Percentiles rank a stretch among this genome's conserved stretches.
These are phyloP conservation scores for Leptinotarsa undecemlineata DNA, from an alignment of 1,140 invertebrate species.

Conservation along the genomic window DNA sequence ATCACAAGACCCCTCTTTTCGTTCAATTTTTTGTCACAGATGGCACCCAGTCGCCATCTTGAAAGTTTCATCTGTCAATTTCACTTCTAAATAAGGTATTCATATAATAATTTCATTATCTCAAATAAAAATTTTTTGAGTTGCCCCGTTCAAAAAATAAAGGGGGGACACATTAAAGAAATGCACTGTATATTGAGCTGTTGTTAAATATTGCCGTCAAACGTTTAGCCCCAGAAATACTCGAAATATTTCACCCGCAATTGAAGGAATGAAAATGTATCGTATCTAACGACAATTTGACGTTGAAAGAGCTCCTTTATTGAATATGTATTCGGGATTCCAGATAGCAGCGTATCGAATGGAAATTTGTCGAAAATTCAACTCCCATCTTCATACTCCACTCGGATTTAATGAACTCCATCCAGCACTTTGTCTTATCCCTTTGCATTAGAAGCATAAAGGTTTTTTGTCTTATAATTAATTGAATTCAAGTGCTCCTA, in stretches of 20 bases:
- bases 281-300: background rate
- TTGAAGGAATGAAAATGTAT: background rate
- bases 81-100: no score
- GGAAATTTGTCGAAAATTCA: background rate
- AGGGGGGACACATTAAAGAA: no score
- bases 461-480: background rate
- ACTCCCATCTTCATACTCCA: background rate
- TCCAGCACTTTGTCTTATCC: background rate
- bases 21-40: no score
- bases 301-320: background rate
- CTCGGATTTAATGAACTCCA: conserved; percentile 1
- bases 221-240: background rate
- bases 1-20: no score
- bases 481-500: conserved; percentile 6
- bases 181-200: no score
- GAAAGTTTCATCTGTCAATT: no score
- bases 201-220: no score
- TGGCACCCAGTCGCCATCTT: no score
- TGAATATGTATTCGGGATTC: background rate
- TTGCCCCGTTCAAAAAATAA: no score
- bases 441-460: background rate
- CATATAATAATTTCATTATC: no score
- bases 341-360: background rate
- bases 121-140: no score
- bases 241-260: background rate